Base-by-base conservation (phyloP, 1,140 invertebrate species). In the Pseudomyrmex concolor region DNA sequence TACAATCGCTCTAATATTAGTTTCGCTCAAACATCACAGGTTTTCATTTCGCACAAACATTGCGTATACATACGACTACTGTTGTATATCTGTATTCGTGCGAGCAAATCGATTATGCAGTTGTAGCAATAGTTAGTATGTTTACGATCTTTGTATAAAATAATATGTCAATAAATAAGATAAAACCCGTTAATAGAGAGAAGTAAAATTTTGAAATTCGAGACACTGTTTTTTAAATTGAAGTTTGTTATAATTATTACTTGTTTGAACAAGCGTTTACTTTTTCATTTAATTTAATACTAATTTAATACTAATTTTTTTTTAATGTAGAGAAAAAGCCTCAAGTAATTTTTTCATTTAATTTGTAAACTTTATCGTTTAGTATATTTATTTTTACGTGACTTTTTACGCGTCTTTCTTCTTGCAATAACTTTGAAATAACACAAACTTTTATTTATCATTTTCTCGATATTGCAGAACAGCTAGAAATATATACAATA, bases 1-100 rank as follows among this genome's bases (percentile, higher is more conserved):
- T 60, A 43, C 76, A 80, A 80, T 80, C 76, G 54, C 54, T 80
- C 66, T 80, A 80, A 80, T 80, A 80, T 80, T 80, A 80, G 76
- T 80, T 80, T 80, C 66, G 76, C 76, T 80, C 71, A 80, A 80
- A 80, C 66, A 80, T 80, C 66, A 71, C 66, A 70, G 66, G 57
- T 82, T 82, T 74, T 72, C 71, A 84, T 81, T 84, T 50, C 22
- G 57, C 13, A 22, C 70, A 57, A 4, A 34, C 67, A 48, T 10
- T 19, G 45, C 22, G 50, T 57, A 57, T 19, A 73, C 62, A 19
- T 51, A 7, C 15, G 45, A 12, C 62, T 34, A 34, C 10, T 19
- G 22, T 34, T 25, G 7, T 51, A 10, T 25, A 59, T 10, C 45
- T 34, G n/a, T 19, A 4, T 2, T 8, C 43, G 12, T 59, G 34